Conservation (phyloP, 2,113 vertebrate genomes). For the Oceanodroma tethys region DNA sequence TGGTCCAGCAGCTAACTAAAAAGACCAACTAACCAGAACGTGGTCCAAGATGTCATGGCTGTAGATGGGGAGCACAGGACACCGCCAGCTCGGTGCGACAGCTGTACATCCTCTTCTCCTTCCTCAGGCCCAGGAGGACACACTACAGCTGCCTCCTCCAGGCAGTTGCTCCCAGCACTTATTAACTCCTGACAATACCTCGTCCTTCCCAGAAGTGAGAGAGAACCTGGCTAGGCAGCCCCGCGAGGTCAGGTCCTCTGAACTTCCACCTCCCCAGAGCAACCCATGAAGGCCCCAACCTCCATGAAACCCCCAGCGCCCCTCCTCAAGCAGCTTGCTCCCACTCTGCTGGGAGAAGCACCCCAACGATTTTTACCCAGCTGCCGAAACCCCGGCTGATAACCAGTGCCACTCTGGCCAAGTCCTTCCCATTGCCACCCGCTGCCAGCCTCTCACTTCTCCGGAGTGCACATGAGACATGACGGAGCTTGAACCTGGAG, state of each 20-base stretch:
- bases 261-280: not conserved
- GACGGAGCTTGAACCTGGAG: not conserved
- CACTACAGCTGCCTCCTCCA: not conserved
- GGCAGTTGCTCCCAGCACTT: not conserved
- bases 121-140: not conserved
- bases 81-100: rapidly evolving
- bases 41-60: not conserved
- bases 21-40: rapidly evolving
- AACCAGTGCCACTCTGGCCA: not conserved
- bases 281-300: not conserved
- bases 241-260: not conserved
- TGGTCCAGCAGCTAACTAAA: not conserved
- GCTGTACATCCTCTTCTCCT: not conserved
- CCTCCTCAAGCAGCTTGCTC: not conserved
- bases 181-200: too few relatives aligned
- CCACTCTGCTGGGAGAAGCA: not conserved
- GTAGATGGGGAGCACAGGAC: too few relatives aligned
- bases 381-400: not conserved
- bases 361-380: not conserved
- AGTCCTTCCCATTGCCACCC: not conserved
- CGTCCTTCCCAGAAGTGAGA: not conserved
- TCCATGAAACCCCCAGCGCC: not conserved
- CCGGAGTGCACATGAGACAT: not conserved
- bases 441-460: not conserved
- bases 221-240: not conserved